Percentiles rank a stretch among this genome's conserved stretches.
Evolutionary conservation across 2,797 vertebrate species (phyloP).

Genomic region (Sebastes steindachneri): DNA sequence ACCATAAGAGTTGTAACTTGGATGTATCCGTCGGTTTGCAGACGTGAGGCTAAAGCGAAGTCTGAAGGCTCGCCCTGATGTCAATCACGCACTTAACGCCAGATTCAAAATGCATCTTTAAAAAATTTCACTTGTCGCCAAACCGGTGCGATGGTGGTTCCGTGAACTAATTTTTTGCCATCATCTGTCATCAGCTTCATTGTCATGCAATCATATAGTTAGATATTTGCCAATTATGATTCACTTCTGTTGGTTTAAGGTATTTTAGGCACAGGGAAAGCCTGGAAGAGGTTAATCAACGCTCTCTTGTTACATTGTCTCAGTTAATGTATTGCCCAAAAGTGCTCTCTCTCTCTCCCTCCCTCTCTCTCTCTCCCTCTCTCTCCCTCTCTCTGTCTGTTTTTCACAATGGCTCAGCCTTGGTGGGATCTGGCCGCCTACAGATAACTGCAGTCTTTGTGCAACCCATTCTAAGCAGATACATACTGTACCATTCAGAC

Average conservation of each 20-base stretch:
- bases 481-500: constrained; percentile 71
- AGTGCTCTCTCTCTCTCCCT: constrained; percentile 36
- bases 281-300: constrained; percentile 74
- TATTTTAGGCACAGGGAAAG: constrained; percentile 62
- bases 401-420: constrained; percentile 75
- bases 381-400: constrained; percentile 42
- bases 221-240: constrained; percentile 71
- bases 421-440: constrained; percentile 77
- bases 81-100: constrained; percentile 39
- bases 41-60: background rate
- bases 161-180: constrained; percentile 61
- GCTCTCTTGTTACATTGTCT: constrained; percentile 76
- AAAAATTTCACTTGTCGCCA: constrained; percentile 18
- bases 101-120: constrained; percentile 40
- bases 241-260: constrained; percentile 69
- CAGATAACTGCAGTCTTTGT: constrained; percentile 80
- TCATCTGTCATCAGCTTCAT: constrained; percentile 72
- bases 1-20: constrained; percentile 23
- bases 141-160: constrained; percentile 40
- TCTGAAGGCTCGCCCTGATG: constrained; percentile 19
- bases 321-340: constrained; percentile 72
- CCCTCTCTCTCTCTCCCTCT: constrained; percentile 9
- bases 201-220: constrained; percentile 77
- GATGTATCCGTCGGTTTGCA: constrained; percentile 31
- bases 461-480: constrained; percentile 67